These are phyloP conservation scores for Saturnia japonica DNA, from an alignment of 2,888 invertebrate species.

Conservation along the genomic window DNA sequence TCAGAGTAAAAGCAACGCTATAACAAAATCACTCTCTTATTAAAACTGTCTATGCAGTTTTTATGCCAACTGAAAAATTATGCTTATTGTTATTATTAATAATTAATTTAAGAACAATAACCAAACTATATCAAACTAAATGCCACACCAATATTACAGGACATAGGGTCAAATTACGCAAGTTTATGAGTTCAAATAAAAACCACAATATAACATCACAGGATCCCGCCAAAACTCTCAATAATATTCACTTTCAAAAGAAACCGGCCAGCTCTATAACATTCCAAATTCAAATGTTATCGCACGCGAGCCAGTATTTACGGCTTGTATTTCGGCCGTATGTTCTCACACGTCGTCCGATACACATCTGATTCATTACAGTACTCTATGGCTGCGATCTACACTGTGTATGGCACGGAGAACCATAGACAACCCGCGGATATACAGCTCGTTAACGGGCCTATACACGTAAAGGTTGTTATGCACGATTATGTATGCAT, in stretches of 20 bases:
- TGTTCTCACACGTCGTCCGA: constrained; percentile 80
- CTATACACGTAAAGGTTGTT: constrained; percentile 35
- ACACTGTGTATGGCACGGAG: constrained; percentile 55
- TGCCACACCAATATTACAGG: no score
- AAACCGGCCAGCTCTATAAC: constrained; percentile 45
- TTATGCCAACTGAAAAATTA: no score
- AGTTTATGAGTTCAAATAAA: no score
- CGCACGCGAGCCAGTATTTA: constrained; percentile 79
- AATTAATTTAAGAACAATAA: no score
- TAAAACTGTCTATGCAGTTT: no score
- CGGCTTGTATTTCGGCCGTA: constrained; percentile 79
- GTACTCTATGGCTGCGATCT: constrained; percentile 57
- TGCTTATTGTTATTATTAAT: no score
- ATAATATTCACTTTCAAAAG: not conserved
- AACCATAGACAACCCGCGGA: constrained; percentile 39
- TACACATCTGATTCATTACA: constrained; percentile 82
- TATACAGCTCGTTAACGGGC: constrained; percentile 47
- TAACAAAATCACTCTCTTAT: no score
- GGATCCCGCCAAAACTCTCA: no score
- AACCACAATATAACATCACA: no score
- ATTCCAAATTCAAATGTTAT: constrained; percentile 36
- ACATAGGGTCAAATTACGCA: no score
- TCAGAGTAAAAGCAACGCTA: no score
- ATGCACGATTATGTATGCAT: constrained; percentile 30
- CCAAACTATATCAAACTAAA: no score